Conservation (phyloP, 2,888 invertebrate species). For the Eustalomyia histrio region DNA sequence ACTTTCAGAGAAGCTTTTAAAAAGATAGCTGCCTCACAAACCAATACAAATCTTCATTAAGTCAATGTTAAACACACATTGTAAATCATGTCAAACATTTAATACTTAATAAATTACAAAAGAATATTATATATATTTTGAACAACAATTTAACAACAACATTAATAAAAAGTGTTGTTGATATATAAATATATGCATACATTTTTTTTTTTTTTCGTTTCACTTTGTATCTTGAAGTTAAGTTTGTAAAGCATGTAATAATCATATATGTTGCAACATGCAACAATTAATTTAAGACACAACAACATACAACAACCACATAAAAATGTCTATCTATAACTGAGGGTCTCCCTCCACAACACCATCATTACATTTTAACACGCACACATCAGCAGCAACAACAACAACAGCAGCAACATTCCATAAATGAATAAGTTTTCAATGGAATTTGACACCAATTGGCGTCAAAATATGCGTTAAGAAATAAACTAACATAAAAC, state of each 20-base stretch:
- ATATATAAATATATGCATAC: too few species aligned
- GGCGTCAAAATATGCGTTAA: constrained; percentile 59
- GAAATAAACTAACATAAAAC: constrained; percentile 23
- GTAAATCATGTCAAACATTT: constrained; percentile 63
- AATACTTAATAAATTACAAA: constrained; percentile 63
- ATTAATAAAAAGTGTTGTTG: constrained; percentile 10
- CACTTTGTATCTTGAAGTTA: neutral
- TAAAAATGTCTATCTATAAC: constrained; percentile 49
- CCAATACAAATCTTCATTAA: constrained; percentile 55
- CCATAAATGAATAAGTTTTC: constrained; percentile 36
- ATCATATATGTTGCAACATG: constrained; percentile 53
- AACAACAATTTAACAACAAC: constrained; percentile 7
- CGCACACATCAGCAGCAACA: constrained; percentile 1
- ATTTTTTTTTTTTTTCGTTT: neutral
- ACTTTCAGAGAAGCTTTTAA: constrained; percentile 42
- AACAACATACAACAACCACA: constrained; percentile 40
- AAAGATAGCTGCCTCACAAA: neutral
- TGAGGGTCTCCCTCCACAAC: neutral
- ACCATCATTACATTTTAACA: constrained; percentile 5
- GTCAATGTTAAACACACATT: constrained; percentile 50
- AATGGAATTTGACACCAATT: constrained; percentile 62
- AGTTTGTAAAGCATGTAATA: neutral
- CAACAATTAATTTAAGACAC: constrained; percentile 53
- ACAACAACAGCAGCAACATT: constrained; percentile 10
- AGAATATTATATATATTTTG: constrained; percentile 28